Percentiles rank a stretch among this genome's conserved stretches.
Evolutionary conservation across 2,888 invertebrate genomes (phyloP).

Genomic region (Exocentrus adspersus): DNA sequence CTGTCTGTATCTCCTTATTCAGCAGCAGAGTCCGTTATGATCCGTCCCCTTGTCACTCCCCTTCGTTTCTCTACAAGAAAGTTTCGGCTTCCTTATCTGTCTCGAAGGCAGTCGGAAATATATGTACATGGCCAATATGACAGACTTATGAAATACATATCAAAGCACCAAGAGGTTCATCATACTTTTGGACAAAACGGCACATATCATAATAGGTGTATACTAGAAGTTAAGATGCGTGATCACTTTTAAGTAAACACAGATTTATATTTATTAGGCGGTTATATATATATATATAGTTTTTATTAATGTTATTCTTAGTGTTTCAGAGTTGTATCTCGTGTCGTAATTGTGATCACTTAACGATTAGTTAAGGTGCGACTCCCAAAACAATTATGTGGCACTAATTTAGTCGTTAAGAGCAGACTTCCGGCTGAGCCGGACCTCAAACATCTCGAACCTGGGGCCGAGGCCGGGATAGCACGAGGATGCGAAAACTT

Average conservation of each 20-base stretch:
- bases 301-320: constrained; percentile 53
- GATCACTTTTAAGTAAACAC: constrained; percentile 44
- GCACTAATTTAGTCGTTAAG: constrained; percentile 52
- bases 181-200: constrained; percentile 47
- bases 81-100: constrained; percentile 48
- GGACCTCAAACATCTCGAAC: constrained; percentile 31
- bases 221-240: constrained; percentile 46
- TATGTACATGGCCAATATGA: constrained; percentile 53
- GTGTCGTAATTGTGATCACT: constrained; percentile 34
- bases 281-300: constrained; percentile 46
- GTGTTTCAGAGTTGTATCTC: constrained; percentile 51
- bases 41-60: constrained; percentile 55
- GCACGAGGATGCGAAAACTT: constrained; percentile 34
- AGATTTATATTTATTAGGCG: constrained; percentile 43
- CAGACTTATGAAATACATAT: constrained; percentile 60
- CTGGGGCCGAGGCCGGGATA: constrained; percentile 12
- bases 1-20: constrained; percentile 44
- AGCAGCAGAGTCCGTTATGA: constrained; percentile 62
- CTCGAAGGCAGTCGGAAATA: constrained; percentile 52
- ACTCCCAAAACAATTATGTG: constrained; percentile 60
- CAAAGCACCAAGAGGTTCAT: constrained; percentile 55
- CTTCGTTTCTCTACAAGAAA: constrained; percentile 25
- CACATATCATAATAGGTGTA: constrained; percentile 56
- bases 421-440: constrained; percentile 39
- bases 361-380: constrained; percentile 47